Evolutionary conservation across 2,888 invertebrate genomes (phyloP), one percentile per base, ranked within the genome.

Genomic region (Cremastinae sp.): DNA sequence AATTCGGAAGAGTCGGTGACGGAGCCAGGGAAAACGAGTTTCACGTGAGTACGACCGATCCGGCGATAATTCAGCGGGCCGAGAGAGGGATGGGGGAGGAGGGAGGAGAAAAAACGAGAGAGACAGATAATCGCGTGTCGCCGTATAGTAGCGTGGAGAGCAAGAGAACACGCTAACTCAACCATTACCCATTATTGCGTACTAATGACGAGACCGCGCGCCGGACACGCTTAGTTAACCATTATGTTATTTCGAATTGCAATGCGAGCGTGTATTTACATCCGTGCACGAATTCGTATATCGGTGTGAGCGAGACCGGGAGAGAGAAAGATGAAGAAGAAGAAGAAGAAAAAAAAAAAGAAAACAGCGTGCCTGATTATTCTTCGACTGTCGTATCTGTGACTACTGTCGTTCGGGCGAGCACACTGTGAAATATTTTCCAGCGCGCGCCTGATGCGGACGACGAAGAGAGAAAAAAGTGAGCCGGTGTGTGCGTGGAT

Each of bases 131-230:
- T 75, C 66, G 75, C 75, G 75, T 75, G 75, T 71, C 71, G 71
- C 62, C 47, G 54, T 56, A 59, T 10, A 53, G 64, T 65, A 75
- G 65, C 70, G 58, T 49, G 81, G 66, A 79, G 79, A 72, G 58
- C 53, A 53, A 59, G 80, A 66, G 78, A 79, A 81, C 81, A 84
- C 70, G 82, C 82, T 81, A 83, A 84, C 83, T 79, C 73, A 82
- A 80, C 82, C 82, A 85, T 84, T 84, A 83, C 83, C 82, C 83
- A 86, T 85, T 85, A 86, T 85, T 84, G 81, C 82, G 80, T 84
- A 83, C 82, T 85, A 86, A 86, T 84, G 84, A 66, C 66, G 71
- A 75, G 71, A 85, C 82, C 81, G 82, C 80, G 83, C 82, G 80
- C 79, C 81, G 82, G 83, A 78, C 82, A 82, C 83, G 83, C 84